Evolutionary conservation across 2,888 invertebrate species (phyloP).

Genomic region (Pinctada fucata): DNA sequence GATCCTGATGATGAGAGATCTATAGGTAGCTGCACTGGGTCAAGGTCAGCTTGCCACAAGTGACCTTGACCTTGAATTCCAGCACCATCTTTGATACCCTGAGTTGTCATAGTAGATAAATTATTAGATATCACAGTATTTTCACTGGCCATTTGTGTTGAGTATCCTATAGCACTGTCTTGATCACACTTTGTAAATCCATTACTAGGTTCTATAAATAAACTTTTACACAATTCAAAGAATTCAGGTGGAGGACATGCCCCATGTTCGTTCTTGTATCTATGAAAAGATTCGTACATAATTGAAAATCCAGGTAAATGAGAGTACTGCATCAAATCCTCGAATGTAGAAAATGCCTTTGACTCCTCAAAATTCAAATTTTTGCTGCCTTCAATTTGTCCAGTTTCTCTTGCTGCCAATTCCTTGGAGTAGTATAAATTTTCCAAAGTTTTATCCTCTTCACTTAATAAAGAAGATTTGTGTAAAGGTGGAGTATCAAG

Average conservation of each 20-base stretch:
- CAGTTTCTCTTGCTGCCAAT: neutral
- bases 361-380: slow-evolving; percentile 10
- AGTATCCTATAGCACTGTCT: neutral
- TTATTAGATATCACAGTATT: slow-evolving; percentile 27
- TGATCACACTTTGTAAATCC: neutral
- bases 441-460: neutral
- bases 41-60: neutral
- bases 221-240: slow-evolving; percentile 15
- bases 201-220: neutral
- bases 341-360: slow-evolving; percentile 52
- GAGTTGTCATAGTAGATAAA: slow-evolving; percentile 24
- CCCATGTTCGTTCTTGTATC: slow-evolving; percentile 66
- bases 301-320: slow-evolving; percentile 50
- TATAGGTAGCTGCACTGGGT: slow-evolving; percentile 9
- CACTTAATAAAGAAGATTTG: neutral
- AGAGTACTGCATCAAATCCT: slow-evolving; percentile 55
- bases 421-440: neutral
- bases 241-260: slow-evolving; percentile 64
- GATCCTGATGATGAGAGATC: slow-evolving; percentile 34
- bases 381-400: slow-evolving; percentile 16
- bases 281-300: slow-evolving; percentile 68
- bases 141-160: slow-evolving; percentile 24
- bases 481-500: neutral
- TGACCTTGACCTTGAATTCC: slow-evolving; percentile 13
- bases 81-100: slow-evolving; percentile 26